A percentile compares a stretch with the other conserved stretches of the same genome.
phyloP scores from a whole-genome alignment of 2,888 invertebrate genomes.

The Nomada fabriciana region DNA sequence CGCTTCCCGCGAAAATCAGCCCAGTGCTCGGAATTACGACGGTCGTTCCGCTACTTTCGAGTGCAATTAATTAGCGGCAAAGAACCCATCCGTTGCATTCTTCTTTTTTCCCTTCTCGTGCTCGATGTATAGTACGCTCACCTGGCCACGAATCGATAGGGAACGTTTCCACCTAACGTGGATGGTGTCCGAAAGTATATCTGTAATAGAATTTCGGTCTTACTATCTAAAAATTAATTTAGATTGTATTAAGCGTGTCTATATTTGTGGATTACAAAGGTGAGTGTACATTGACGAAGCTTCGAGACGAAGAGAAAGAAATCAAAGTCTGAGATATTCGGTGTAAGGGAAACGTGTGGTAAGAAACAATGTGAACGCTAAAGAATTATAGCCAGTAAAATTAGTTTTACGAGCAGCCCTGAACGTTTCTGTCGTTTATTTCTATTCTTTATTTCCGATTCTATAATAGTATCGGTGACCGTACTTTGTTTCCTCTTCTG shows the following conservation, averaged over 20 bases:
- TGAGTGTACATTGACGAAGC: background rate
- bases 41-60: constrained; percentile 3
- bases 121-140: background rate
- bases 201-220: too few relatives aligned
- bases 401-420: constrained; percentile 3
- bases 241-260: background rate
- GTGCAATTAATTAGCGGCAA: constrained; percentile 33
- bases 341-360: constrained; percentile 1
- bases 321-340: background rate
- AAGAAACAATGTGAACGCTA: background rate
- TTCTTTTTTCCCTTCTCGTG: background rate
- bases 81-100: too few relatives aligned
- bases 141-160: background rate
- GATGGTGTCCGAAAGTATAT: too few relatives aligned
- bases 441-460: constrained; percentile 7
- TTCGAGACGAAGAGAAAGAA: background rate
- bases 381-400: constrained; percentile 24
- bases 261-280: background rate
- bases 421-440: background rate
- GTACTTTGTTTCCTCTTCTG: too few relatives aligned
- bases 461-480: background rate
- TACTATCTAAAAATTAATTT: too few relatives aligned
- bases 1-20: constrained; percentile 11
- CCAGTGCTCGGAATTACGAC: background rate
- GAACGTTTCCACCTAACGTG: too few relatives aligned